Conservation (phyloP, 2,797 vertebrate species). For the Chelmon rostratus region DNA sequence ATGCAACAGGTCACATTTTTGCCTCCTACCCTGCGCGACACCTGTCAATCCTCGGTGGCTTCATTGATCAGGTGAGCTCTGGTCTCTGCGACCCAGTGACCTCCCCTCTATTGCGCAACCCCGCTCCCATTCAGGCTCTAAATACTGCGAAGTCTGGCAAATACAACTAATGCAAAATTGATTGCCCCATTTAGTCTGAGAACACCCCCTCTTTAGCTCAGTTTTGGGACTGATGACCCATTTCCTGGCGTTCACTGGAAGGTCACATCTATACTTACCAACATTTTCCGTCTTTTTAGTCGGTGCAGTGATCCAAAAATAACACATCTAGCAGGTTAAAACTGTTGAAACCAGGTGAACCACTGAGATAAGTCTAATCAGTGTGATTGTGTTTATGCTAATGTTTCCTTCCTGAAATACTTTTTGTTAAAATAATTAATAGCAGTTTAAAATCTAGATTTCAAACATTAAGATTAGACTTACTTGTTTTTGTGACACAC, state of each 20-base stretch:
- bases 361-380: slow-evolving; percentile 10
- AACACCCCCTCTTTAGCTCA: slow-evolving; percentile 59
- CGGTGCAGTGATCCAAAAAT: slow-evolving; percentile 43
- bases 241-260: slow-evolving; percentile 65
- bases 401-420: not conserved
- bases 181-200: slow-evolving; percentile 77
- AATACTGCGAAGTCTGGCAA: slow-evolving; percentile 60
- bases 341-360: slow-evolving; percentile 36
- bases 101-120: slow-evolving; percentile 4
- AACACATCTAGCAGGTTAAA: slow-evolving; percentile 30
- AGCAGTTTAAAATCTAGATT: not conserved
- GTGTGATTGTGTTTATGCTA: not conserved
- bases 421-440: not conserved
- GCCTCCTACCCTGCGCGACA: slow-evolving; percentile 94
- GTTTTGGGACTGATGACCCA: slow-evolving; percentile 75
- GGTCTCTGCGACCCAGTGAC: slow-evolving; percentile 31
- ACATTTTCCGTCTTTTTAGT: slow-evolving; percentile 57
- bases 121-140: slow-evolving; percentile 36
- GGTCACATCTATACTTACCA: slow-evolving; percentile 68
- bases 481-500: not conserved
- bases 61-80: slow-evolving; percentile 93
- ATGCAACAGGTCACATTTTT: slow-evolving; percentile 96
- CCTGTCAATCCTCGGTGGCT: slow-evolving; percentile 91
- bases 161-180: slow-evolving; percentile 76
- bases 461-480: not conserved